Evolutionary conservation across 2,113 vertebrate genomes (phyloP).

Genomic region (Saccopteryx leptura): DNA sequence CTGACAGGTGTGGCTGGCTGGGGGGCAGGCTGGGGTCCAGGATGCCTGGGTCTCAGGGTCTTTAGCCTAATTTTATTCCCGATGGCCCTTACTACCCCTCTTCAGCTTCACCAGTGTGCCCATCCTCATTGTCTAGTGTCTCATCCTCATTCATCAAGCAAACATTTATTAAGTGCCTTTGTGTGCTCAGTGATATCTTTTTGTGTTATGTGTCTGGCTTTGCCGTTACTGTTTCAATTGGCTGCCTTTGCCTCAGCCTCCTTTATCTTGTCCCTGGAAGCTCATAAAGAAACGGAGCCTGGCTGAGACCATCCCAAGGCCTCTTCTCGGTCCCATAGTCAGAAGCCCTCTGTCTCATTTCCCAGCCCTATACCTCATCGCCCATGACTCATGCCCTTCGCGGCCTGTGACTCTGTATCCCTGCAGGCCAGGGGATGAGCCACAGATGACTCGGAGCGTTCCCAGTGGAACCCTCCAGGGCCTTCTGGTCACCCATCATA

Average conservation of each 20-base stretch:
- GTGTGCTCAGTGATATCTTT: constrained; percentile 17
- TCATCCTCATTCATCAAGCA: constrained; percentile 30
- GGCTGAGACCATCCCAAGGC: background rate
- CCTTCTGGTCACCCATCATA: background rate
- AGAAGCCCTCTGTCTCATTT: background rate
- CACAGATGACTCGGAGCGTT: background rate
- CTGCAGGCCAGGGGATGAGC: background rate
- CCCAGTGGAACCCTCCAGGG: background rate
- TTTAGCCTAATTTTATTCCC: background rate
- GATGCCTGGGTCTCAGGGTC: background rate
- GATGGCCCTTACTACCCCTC: background rate
- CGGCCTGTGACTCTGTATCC: background rate
- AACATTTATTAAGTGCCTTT: constrained; percentile 69
- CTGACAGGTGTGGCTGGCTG: constrained; percentile 78
- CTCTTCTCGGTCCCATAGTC: background rate
- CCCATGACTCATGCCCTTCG: background rate
- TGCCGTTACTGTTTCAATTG: background rate
- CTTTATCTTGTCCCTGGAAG: background rate
- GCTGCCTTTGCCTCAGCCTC: background rate
- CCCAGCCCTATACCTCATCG: background rate
- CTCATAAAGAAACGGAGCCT: background rate
- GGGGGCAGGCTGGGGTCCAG: constrained; percentile 60
- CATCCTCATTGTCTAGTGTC: background rate
- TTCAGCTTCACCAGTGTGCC: background rate
- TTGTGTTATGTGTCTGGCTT: constrained; percentile 10